Evolutionary conservation across 2,113 vertebrate species (phyloP).

Genomic region (Pogonocichla stellata): DNA sequence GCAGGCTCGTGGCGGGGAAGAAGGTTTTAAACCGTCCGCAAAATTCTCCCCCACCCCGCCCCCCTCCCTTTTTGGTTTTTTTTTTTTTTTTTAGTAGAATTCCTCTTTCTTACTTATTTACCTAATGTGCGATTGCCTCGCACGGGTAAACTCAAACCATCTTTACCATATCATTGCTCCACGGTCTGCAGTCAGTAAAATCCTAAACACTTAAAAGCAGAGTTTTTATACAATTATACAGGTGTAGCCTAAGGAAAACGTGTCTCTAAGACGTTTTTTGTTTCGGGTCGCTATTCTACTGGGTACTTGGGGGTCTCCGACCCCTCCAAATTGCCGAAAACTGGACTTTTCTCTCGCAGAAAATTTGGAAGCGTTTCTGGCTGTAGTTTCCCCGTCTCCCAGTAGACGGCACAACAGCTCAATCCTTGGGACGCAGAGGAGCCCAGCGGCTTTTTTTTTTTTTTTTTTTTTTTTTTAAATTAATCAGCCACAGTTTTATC

Average conservation of each 20-base stretch:
- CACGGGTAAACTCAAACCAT: neutral
- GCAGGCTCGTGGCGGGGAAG: neutral
- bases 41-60: neutral
- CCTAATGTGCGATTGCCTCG: neutral
- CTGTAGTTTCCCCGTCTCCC: constrained; percentile 77
- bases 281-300: neutral
- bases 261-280: neutral
- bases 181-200: neutral
- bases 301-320: neutral
- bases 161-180: neutral
- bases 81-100: neutral
- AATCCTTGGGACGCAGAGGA: constrained; percentile 72
- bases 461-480: neutral
- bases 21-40: neutral
- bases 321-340: neutral
- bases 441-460: neutral
- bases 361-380: neutral
- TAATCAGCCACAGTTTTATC: neutral
- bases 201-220: neutral
- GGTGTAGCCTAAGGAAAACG: neutral
- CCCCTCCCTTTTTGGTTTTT: neutral
- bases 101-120: neutral
- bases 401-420: constrained; percentile 94
- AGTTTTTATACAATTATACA: neutral
- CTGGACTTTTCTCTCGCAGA: neutral